A percentile compares a stretch with the other conserved stretches of the same genome.
Conservation (phyloP, 2,113 vertebrate species). For the Zosterops hypoxanthus region DNA sequence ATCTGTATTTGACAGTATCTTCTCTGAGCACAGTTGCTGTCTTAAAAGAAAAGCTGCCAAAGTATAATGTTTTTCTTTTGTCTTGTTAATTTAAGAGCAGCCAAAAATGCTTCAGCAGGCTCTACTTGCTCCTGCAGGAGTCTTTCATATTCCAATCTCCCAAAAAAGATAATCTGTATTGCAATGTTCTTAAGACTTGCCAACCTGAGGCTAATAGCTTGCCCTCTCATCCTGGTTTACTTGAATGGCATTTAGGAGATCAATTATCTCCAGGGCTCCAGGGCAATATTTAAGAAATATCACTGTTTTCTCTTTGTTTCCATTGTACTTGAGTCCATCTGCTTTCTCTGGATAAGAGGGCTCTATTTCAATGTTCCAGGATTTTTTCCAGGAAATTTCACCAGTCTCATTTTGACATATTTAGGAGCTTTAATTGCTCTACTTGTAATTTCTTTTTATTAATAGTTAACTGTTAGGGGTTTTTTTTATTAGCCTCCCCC, state of each 20-base stretch:
- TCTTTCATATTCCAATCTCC: background rate
- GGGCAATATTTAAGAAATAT: background rate
- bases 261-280: background rate
- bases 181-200: background rate
- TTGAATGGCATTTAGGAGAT: background rate
- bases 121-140: background rate
- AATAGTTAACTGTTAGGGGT: background rate
- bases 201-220: conserved; percentile 1
- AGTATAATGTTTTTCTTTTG: background rate
- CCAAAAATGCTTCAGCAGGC: background rate
- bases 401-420: background rate
- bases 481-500: background rate
- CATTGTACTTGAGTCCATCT: background rate
- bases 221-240: background rate
- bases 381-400: background rate
- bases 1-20: background rate
- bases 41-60: background rate
- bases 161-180: background rate
- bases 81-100: background rate
- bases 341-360: background rate
- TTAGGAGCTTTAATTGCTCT: background rate
- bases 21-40: background rate
- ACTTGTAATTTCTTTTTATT: background rate
- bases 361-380: background rate
- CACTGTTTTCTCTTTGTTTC: background rate